Conservation (phyloP, 2,888 invertebrate species). For the Agrochola lota region DNA sequence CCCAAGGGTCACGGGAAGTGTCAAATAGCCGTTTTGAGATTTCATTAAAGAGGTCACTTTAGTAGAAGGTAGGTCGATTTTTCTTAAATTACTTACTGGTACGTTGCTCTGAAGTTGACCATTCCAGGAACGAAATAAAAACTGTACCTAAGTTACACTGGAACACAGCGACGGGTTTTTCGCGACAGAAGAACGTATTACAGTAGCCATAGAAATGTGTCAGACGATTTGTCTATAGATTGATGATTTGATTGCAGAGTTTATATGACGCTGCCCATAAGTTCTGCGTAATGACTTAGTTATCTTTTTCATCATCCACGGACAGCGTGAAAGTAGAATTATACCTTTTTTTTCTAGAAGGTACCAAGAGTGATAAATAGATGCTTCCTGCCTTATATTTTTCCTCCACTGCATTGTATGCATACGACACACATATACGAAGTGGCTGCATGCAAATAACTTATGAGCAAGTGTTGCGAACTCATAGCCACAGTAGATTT, state of each 20-base stretch:
- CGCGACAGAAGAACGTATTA: background rate
- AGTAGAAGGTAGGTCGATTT: background rate
- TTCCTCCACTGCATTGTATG: background rate
- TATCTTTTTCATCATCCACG: background rate
- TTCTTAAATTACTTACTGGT: background rate
- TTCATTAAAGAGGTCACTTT: too few relatives aligned
- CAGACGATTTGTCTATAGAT: too few relatives aligned
- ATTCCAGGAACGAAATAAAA: background rate
- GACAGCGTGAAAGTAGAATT: background rate
- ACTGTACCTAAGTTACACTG: background rate
- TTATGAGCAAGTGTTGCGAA: slow-evolving; percentile 22
- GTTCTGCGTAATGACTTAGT: background rate
- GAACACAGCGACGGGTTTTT: background rate
- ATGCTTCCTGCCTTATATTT: background rate
- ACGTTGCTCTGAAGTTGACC: background rate
- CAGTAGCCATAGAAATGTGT: background rate
- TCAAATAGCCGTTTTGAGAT: too few relatives aligned
- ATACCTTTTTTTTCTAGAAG: background rate
- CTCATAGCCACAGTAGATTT: slow-evolving; percentile 10
- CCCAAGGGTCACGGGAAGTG: too few relatives aligned
- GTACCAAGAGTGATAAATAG: background rate
- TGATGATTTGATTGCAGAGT: background rate
- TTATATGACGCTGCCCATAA: background rate
- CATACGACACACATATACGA: slow-evolving; percentile 2
- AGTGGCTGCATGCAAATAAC: slow-evolving; percentile 18